These are phyloP conservation scores for Patella ulyssiponensis DNA, from an alignment of 2,888 invertebrate species.

Conservation along the genomic window DNA sequence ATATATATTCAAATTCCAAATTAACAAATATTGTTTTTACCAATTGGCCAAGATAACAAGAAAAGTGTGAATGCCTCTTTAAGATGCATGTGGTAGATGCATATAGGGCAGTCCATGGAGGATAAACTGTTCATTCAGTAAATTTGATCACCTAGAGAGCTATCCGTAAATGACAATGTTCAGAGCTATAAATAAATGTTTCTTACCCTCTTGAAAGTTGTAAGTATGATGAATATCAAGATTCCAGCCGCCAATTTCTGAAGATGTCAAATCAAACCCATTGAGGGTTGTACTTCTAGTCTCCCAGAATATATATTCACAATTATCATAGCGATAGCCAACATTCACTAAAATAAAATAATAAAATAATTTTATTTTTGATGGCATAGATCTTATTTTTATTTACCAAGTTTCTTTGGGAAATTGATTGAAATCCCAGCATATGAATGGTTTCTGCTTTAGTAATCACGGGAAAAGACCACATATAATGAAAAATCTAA, in stretches of 20 bases:
- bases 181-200: not conserved
- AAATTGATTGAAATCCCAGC: no score
- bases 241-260: conserved; percentile 98
- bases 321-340: conserved; percentile 94
- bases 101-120: no score
- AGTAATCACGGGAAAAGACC: no score
- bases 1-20: no score
- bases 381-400: no score
- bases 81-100: no score
- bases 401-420: no score
- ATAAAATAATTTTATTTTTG: not conserved
- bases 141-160: not conserved
- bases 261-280: conserved; percentile 96
- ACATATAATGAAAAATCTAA: no score
- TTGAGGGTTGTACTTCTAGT: conserved; percentile 93
- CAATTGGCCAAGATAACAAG: not conserved
- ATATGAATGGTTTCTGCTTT: no score
- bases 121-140: not conserved
- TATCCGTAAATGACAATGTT: not conserved
- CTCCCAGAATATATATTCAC: conserved; percentile 91
- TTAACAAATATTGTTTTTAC: no score
- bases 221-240: conserved; percentile 98
- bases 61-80: not conserved
- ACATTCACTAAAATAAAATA: conserved; percentile 76
- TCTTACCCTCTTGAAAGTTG: conserved; percentile 93